phyloP scores from a whole-genome alignment of 2,888 invertebrate species.

The Rutpela maculata region DNA sequence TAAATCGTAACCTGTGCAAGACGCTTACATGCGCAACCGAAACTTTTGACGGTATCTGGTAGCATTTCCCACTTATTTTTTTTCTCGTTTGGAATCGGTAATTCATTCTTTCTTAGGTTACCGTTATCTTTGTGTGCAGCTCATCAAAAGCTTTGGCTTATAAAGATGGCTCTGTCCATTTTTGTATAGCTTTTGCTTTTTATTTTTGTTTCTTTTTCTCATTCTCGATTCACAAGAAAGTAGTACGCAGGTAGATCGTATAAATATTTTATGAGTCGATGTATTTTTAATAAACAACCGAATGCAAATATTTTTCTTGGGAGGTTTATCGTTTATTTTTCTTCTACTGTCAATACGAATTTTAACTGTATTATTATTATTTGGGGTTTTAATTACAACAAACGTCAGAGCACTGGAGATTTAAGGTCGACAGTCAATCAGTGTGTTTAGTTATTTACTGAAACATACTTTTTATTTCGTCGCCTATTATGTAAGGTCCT shows the following conservation, averaged over 20 bases:
- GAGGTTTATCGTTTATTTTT: slow-evolving; percentile 1
- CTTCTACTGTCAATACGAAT: slow-evolving; percentile 14
- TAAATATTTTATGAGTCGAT: slow-evolving; percentile 24
- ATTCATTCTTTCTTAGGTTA: slow-evolving; percentile 43
- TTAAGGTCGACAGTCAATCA: not conserved
- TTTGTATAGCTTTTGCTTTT: slow-evolving; percentile 42
- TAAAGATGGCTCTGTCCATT: slow-evolving; percentile 34
- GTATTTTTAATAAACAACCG: slow-evolving; percentile 19
- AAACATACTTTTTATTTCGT: too few species aligned
- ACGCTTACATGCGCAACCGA: not conserved
- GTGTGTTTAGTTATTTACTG: too few species aligned
- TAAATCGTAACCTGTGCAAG: not conserved
- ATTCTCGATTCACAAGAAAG: slow-evolving; percentile 35
- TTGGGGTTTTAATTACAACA: slow-evolving; percentile 8
- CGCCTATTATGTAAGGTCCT: too few species aligned
- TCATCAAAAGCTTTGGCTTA: slow-evolving; percentile 46
- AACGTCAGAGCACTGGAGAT: not conserved
- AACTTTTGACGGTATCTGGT: slow-evolving; percentile 9
- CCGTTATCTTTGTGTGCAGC: slow-evolving; percentile 46
- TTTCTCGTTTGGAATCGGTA: slow-evolving; percentile 41
- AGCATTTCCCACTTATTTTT: slow-evolving; percentile 28
- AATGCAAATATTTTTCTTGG: slow-evolving; percentile 22
- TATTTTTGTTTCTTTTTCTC: slow-evolving; percentile 37
- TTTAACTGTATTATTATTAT: not conserved
- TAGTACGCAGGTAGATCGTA: slow-evolving; percentile 34